Evolutionary conservation across 2,113 vertebrate species (phyloP), one percentile per base, ranked within the genome.

Genomic region (Nyctibius bracteatus): DNA sequence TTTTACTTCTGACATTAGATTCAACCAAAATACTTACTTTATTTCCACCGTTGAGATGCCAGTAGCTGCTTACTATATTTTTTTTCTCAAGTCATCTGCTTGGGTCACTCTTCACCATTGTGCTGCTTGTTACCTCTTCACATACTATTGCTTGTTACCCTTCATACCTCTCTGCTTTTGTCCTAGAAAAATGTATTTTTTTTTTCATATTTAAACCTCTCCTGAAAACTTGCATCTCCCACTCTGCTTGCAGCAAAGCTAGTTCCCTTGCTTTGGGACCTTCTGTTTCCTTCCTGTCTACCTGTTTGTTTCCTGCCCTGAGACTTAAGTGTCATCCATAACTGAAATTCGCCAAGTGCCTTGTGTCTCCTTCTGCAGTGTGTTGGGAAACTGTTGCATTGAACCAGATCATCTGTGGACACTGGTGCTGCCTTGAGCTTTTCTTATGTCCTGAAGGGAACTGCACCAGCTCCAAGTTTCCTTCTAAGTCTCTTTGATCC

Each of bases 181-280:
- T 59, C 21, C 39, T 73, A 47, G n/a, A 81, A 7, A 2, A 22
- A 4, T 28, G 4, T 57, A 5, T 3, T n/a, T 54, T 30, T 54
- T 28, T n/a, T 44, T 78, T 65, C 1, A 5, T 71, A 24, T 39
- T 83, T 90, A 82, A 93, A 41, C 30, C 20, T 80, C 22, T 68
- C 21, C 10, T 92, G 9, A 72, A 72, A 27, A 54, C 16, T 52
- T 0, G 0, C 8, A 12, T 67, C 31, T 75, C 25, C 15, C n/a
- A 8, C 30, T 63, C 9, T 72, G 6, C 49, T 86, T 74, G 54
- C 62, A 77, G 31, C 39, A 79, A 72, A 80, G 46, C 21, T 54
- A 16, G 14, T 92, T 91, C 8, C 43, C n/a, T 86, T 71, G 14
- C 43, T 75, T 72, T 78, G 47, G 24, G 52, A 79, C 28, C 3